A percentile compares a stretch with the other conserved stretches of the same genome.
These are phyloP conservation scores for Lampris incognitus DNA, from an alignment of 2,113 vertebrate genomes.

Conservation along the genomic window DNA sequence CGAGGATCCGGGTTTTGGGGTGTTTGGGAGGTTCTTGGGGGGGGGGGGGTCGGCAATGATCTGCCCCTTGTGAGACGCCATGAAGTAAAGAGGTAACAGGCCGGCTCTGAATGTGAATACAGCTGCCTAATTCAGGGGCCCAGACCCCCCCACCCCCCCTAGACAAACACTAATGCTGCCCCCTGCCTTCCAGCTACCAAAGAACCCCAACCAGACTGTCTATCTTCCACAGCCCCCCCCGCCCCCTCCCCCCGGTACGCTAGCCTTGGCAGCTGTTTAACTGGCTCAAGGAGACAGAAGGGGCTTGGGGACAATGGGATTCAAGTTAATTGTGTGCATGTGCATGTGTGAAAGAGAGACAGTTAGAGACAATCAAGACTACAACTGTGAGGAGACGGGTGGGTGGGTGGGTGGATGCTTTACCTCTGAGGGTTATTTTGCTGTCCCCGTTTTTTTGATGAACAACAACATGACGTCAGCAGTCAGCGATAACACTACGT, in stretches of 20 bases:
- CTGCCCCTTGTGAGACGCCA: conserved; percentile 29
- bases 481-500: too few relatives aligned
- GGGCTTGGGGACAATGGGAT: conserved; percentile 56
- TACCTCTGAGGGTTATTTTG: too few relatives aligned
- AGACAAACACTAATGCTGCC: conserved; percentile 51
- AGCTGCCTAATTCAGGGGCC: conserved; percentile 71
- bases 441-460: too few relatives aligned
- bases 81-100: conserved; percentile 61
- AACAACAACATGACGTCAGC: too few relatives aligned
- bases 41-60: conserved; percentile 7
- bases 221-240: conserved; percentile 34
- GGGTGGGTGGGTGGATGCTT: background rate
- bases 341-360: background rate
- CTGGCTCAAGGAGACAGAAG: conserved; percentile 51
- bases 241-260: conserved; percentile 42
- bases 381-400: background rate
- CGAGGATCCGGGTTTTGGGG: too few relatives aligned
- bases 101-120: conserved; percentile 66
- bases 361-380: background rate
- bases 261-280: conserved; percentile 75
- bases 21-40: background rate
- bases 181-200: conserved; percentile 61
- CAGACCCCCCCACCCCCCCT: conserved; percentile 15
- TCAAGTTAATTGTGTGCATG: conserved; percentile 45
- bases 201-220: conserved; percentile 60